Percentiles rank a stretch among this genome's conserved stretches.
Evolutionary conservation across 2,888 invertebrate species (phyloP).

Genomic region (Choristoneura rosaceana): DNA sequence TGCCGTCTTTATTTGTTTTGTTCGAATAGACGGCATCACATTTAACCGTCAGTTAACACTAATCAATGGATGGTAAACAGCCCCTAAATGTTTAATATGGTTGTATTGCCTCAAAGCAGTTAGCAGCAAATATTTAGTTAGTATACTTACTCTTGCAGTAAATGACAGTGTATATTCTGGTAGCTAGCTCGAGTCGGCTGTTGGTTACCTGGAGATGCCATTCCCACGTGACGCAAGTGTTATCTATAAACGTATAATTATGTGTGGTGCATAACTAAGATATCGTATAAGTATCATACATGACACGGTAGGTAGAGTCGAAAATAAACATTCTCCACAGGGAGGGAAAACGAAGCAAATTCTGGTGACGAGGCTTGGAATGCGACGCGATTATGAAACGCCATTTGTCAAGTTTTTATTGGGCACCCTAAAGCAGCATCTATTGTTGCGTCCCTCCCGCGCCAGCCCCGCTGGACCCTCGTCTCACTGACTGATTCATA

Average conservation of each 20-base stretch:
- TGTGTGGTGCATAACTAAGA: not conserved
- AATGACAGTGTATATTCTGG: not conserved
- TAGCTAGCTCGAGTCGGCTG: not conserved
- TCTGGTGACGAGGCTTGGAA: constrained; percentile 77
- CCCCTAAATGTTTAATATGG: not conserved
- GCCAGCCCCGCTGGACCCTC: constrained; percentile 67
- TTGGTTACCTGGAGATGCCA: not conserved
- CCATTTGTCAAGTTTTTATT: constrained; percentile 86
- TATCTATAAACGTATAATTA: not conserved
- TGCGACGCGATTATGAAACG: constrained; percentile 83
- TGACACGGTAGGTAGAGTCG: constrained; percentile 8
- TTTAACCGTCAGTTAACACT: too few relatives aligned
- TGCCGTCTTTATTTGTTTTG: too few relatives aligned
- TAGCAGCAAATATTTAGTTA: not conserved
- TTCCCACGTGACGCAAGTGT: not conserved
- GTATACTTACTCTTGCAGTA: not conserved
- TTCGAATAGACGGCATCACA: too few relatives aligned
- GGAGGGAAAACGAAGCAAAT: constrained; percentile 66
- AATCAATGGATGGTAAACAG: too few relatives aligned
- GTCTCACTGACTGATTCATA: constrained; percentile 78
- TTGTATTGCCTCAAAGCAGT: not conserved
- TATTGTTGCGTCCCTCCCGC: constrained; percentile 67
- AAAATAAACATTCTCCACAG: constrained; percentile 63
- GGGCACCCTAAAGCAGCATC: constrained; percentile 75
- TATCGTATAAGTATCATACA: not conserved